These are phyloP conservation scores for Anoura caudifer DNA, from an alignment of 2,113 vertebrate genomes.

Conservation along the genomic window DNA sequence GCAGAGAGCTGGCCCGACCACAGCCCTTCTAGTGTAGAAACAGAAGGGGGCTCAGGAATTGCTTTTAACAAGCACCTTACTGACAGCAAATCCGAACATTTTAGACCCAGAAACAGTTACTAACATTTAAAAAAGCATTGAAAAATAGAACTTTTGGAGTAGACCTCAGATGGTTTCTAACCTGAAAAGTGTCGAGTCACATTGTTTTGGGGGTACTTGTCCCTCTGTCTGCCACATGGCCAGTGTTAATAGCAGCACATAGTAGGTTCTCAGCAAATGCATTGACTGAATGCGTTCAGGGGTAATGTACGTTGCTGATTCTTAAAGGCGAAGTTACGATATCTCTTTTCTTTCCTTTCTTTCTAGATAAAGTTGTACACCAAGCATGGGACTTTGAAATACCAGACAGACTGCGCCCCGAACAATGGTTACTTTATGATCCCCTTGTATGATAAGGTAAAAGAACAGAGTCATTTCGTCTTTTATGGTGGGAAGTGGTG, in stretches of 20 bases:
- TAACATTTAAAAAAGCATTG: background rate
- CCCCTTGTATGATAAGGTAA: slow-evolving; percentile 98
- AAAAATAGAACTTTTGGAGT: background rate
- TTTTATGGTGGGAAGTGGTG: background rate
- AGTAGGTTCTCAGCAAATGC: background rate
- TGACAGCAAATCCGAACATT: background rate
- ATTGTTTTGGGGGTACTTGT: background rate
- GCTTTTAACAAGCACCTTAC: background rate
- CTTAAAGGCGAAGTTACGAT: background rate
- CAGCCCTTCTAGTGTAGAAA: background rate
- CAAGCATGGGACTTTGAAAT: slow-evolving; percentile 98
- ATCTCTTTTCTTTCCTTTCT: background rate
- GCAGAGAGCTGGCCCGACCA: background rate
- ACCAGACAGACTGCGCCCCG: slow-evolving; percentile 98
- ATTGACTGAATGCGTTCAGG: background rate
- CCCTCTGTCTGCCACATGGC: background rate
- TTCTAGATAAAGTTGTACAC: slow-evolving; percentile 95
- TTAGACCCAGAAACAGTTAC: background rate
- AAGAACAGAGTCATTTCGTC: background rate
- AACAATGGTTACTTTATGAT: slow-evolving; percentile 99
- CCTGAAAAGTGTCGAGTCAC: background rate
- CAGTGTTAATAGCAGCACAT: rapidly evolving
- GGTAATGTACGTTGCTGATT: rapidly evolving
- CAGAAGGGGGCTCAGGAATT: background rate
- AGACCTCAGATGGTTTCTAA: background rate